Base-by-base conservation (phyloP, 2,113 vertebrate species). In the Menura novaehollandiae region DNA sequence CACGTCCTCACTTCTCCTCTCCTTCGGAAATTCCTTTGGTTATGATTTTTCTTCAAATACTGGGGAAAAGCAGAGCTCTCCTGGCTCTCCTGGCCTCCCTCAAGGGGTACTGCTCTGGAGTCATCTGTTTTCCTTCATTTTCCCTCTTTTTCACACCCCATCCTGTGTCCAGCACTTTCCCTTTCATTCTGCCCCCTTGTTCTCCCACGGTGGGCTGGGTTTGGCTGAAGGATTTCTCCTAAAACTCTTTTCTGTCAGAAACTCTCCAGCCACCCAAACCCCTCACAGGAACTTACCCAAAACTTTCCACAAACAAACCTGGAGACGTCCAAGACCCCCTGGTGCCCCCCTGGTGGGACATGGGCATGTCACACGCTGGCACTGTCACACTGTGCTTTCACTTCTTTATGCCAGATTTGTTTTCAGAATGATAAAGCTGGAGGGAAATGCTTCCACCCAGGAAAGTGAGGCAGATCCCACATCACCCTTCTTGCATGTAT, bases 281-380 rank as follows among this genome's bases (percentile, higher is more conserved):
- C 28, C 68, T 78, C 32, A 26, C 26, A 47, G 76, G 62, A 56
- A 7, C 35, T 55, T 43, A 1, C 0, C 37, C 52, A 30, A n/a
- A 46, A 21, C 47, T 35, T 51, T 5, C 53, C 67, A 5, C n/a
- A 56, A 10, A 17, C 26, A 13, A 30, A 14, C 33, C 18, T 9
- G 37, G 37, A 30, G 43, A 19, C 24, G 5, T 23, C 37, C 28
- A 21, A 47, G 56, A 30, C 17, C 23, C 43, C 60, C 37, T 11
- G 2, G n/a, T 47, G 77, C 73, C 35, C 23, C 43, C 60, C 37
- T 11, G 2, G n/a, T 47, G 77, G 69, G n/a, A n/a, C 35, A 28
- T 77, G 76, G 59, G 13, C 0, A 0, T 15, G 37, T 39, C 85
- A 11, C 63, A 23, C 68, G 2, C 37, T 35, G 62, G 16, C 5